These are phyloP conservation scores for Imbricaverruca yamaguchii DNA, from an alignment of 2,888 invertebrate species.

Conservation along the genomic window DNA sequence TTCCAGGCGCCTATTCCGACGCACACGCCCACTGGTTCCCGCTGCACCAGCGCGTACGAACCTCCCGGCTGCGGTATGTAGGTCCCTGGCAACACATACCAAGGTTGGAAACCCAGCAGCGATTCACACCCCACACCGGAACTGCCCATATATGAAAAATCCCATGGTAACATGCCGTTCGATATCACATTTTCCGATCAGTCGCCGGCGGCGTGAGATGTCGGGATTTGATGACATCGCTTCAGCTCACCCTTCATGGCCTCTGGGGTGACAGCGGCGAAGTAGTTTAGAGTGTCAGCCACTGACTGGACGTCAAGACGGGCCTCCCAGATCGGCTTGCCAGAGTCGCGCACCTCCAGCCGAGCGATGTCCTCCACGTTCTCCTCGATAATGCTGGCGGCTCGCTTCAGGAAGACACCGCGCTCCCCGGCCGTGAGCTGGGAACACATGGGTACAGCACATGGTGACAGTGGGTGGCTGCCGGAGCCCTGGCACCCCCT, in stretches of 20 bases:
- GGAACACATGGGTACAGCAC: constrained; percentile 29
- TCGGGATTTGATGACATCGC: too few relatives aligned
- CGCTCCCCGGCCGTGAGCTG: constrained; percentile 42
- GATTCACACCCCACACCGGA: too few relatives aligned
- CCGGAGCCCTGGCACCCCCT: too few relatives aligned
- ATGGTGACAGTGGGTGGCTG: too few relatives aligned
- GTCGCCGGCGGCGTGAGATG: too few relatives aligned
- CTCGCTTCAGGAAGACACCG: constrained; percentile 42
- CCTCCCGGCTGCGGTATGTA: constrained; percentile 43
- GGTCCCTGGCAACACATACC: constrained; percentile 39
- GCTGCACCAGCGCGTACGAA: constrained; percentile 46
- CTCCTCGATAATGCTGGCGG: constrained; percentile 42
- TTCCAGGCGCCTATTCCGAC: constrained; percentile 53
- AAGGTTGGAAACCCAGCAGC: not conserved
- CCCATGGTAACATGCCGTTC: too few relatives aligned
- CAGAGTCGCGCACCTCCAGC: constrained; percentile 46
- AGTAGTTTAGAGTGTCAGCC: constrained; percentile 49
- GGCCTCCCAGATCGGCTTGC: constrained; percentile 52
- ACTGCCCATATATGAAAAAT: too few relatives aligned
- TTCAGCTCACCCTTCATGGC: constrained; percentile 11
- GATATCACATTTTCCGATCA: too few relatives aligned
- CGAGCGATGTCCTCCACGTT: constrained; percentile 41
- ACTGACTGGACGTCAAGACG: constrained; percentile 47
- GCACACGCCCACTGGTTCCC: constrained; percentile 50
- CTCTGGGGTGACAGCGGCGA: constrained; percentile 45